Evolutionary conservation across 2,888 invertebrate genomes (phyloP).

Genomic region (Anodontia alba): DNA sequence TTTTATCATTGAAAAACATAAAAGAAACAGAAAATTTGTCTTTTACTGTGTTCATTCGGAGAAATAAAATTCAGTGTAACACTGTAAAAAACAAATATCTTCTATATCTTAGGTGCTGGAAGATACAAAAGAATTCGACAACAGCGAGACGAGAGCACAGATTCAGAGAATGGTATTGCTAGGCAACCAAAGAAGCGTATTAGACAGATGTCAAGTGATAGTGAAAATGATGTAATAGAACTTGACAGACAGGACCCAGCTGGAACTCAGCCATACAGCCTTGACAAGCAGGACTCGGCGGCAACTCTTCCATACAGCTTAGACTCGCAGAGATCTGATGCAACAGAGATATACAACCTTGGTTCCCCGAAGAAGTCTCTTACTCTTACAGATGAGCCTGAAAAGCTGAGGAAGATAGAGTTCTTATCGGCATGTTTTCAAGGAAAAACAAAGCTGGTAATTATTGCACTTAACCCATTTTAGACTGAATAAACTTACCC

Average conservation of each 20-base stretch:
- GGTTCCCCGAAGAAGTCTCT: slow-evolving; percentile 22
- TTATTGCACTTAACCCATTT: background rate
- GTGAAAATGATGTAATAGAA: slow-evolving; percentile 34
- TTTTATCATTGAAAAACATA: no score
- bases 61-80: no score
- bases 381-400: slow-evolving; percentile 36
- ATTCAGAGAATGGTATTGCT: slow-evolving; percentile 37
- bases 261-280: slow-evolving; percentile 38
- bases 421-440: slow-evolving; percentile 72
- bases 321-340: slow-evolving; percentile 55
- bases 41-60: no score
- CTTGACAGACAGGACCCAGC: slow-evolving; percentile 35
- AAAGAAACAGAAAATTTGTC: no score
- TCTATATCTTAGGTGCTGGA: background rate
- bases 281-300: slow-evolving; percentile 25
- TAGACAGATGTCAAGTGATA: slow-evolving; percentile 48
- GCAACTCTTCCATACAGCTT: slow-evolving; percentile 47
- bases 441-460: slow-evolving; percentile 64
- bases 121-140: slow-evolving; percentile 50
- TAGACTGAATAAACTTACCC: no score
- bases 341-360: slow-evolving; percentile 45
- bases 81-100: no score
- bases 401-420: slow-evolving; percentile 60
- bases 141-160: slow-evolving; percentile 47
- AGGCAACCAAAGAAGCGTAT: slow-evolving; percentile 51